Conservation (phyloP, 2,888 invertebrate genomes). For the Mactromeris polynyma region DNA sequence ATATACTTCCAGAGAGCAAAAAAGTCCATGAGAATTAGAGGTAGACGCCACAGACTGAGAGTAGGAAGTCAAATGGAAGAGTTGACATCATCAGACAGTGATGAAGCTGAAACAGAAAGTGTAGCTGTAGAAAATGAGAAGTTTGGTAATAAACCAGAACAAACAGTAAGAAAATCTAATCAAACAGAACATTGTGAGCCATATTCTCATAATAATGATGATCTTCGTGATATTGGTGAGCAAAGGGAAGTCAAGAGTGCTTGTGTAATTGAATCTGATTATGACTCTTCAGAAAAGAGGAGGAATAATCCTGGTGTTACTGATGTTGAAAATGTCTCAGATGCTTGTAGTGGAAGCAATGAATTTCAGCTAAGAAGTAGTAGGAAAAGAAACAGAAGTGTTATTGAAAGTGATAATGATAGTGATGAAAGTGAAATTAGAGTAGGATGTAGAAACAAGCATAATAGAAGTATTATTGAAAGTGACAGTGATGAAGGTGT, state of each 20-base stretch:
- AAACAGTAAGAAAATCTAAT: not conserved
- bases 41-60: conserved; percentile 12
- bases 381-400: conserved; percentile 19
- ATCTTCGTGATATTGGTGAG: not conserved
- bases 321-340: not conserved
- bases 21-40: conserved; percentile 4
- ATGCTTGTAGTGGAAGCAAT: not conserved
- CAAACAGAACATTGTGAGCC: not conserved
- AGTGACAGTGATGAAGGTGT: conserved; percentile 28
- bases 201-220: not conserved
- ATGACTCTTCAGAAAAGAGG: not conserved
- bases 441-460: conserved; percentile 24
- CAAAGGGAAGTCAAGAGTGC: not conserved
- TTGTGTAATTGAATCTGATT: not conserved
- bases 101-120: not conserved
- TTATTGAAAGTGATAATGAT: conserved; percentile 41
- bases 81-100: conserved; percentile 14
- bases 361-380: not conserved
- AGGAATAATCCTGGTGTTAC: not conserved
- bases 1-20: not conserved
- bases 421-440: conserved; percentile 26
- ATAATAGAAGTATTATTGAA: conserved; percentile 32
- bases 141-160: not conserved
- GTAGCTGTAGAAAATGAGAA: not conserved
- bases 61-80: not conserved